Evolutionary conservation across 2,797 vertebrate species (phyloP).

Genomic region (Tapirus indicus): DNA sequence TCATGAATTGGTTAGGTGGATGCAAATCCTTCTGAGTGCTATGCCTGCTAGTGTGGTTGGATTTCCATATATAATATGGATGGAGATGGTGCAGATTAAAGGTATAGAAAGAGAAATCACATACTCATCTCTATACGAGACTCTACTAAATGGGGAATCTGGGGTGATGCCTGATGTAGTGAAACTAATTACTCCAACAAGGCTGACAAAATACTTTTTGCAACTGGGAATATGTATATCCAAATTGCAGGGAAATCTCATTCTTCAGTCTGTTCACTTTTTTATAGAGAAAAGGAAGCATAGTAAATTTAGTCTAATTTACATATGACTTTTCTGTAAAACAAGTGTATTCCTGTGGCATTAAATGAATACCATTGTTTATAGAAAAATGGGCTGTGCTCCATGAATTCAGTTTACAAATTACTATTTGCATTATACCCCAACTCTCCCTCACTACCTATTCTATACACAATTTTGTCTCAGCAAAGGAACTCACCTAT

Average conservation of each 20-base stretch:
- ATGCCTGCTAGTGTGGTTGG: slow-evolving; percentile 62
- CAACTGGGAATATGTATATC: background rate
- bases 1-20: background rate
- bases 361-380: slow-evolving; percentile 56
- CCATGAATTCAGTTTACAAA: slow-evolving; percentile 46
- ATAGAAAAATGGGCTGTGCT: slow-evolving; percentile 37
- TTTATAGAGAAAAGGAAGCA: slow-evolving; percentile 52
- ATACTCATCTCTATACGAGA: slow-evolving; percentile 63
- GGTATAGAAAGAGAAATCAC: slow-evolving; percentile 73
- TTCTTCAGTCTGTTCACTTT: slow-evolving; percentile 51
- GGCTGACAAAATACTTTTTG: slow-evolving; percentile 24
- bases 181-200: slow-evolving; percentile 21
- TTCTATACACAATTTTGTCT: background rate
- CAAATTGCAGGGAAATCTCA: slow-evolving; percentile 41
- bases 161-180: slow-evolving; percentile 53
- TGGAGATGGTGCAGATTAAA: slow-evolving; percentile 46
- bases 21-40: slow-evolving; percentile 18
- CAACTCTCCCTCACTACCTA: accelerated
- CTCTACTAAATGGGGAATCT: slow-evolving; percentile 77
- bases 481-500: background rate
- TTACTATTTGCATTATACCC: background rate
- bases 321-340: slow-evolving; percentile 58
- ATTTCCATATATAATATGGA: slow-evolving; percentile 75
- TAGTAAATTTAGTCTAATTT: slow-evolving; percentile 60
- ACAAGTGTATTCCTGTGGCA: background rate